phyloP scores from a whole-genome alignment of 2,888 invertebrate genomes.

The Melangyna quadrimaculata region DNA sequence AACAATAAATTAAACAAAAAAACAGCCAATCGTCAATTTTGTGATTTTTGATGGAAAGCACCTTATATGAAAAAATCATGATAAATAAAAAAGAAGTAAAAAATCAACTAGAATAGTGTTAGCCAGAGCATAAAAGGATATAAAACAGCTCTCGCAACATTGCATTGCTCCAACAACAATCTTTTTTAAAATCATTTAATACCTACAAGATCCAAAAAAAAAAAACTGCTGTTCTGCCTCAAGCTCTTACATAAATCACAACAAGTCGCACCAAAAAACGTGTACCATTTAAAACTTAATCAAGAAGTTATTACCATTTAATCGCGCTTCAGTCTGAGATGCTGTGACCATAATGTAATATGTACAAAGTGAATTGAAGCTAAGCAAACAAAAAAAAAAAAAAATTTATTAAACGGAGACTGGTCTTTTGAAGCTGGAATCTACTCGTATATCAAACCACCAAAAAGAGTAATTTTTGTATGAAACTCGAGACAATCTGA shows the following conservation, averaged over 20 bases:
- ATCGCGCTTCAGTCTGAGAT: neutral
- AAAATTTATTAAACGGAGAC: neutral
- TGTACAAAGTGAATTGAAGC: neutral
- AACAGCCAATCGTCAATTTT: too few relatives aligned
- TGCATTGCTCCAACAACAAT: neutral
- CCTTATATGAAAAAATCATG: neutral
- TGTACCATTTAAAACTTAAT: neutral
- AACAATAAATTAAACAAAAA: too few relatives aligned
- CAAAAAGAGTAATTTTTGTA: conserved; percentile 52
- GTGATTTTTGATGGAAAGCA: neutral
- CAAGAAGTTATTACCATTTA: conserved; percentile 8
- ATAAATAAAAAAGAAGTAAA: neutral
- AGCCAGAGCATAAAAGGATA: neutral
- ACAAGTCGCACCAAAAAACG: neutral
- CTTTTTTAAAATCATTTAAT: neutral
- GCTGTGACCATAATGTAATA: neutral
- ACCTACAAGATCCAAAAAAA: conserved; percentile 6
- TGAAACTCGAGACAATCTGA: conserved; percentile 56
- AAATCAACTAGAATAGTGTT: neutral
- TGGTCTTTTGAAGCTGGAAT: neutral
- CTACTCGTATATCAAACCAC: conserved; percentile 10
- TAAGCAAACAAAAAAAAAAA: neutral
- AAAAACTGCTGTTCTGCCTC: neutral
- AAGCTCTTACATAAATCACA: neutral
- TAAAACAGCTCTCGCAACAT: neutral